These are phyloP conservation scores for Bubo scandiacus DNA, from an alignment of 2,113 vertebrate species.

Conservation along the genomic window DNA sequence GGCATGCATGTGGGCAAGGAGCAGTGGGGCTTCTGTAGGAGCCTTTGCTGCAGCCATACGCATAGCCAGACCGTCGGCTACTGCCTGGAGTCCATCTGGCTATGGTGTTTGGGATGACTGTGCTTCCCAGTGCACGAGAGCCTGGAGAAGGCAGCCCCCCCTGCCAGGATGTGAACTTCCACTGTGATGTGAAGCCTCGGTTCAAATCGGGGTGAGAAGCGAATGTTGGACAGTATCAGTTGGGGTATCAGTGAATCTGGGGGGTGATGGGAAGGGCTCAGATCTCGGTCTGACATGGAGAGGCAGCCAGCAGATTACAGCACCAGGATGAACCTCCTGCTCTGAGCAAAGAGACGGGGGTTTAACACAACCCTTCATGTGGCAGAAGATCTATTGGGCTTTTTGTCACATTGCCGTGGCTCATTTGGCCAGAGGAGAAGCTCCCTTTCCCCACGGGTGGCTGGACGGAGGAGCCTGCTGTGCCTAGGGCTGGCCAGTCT, in stretches of 20 bases:
- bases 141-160: background rate
- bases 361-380: background rate
- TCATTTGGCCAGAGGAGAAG: background rate
- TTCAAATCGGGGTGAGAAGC: background rate
- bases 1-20: background rate
- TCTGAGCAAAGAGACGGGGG: background rate
- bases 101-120: fast-evolving
- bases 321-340: background rate
- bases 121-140: background rate
- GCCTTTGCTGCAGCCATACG: background rate
- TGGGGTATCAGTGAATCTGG: background rate
- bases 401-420: fast-evolving
- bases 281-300: background rate
- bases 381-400: background rate
- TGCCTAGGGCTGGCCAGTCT: background rate
- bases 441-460: background rate
- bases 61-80: background rate
- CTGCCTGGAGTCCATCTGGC: background rate
- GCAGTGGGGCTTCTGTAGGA: background rate
- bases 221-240: background rate
- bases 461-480: background rate
- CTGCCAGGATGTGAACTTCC: background rate
- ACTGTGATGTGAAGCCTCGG: fast-evolving
- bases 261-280: background rate
- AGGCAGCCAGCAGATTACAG: background rate